Evolutionary conservation across 1,140 invertebrate genomes (phyloP).

Genomic region (Phenacoccus solenopsis): DNA sequence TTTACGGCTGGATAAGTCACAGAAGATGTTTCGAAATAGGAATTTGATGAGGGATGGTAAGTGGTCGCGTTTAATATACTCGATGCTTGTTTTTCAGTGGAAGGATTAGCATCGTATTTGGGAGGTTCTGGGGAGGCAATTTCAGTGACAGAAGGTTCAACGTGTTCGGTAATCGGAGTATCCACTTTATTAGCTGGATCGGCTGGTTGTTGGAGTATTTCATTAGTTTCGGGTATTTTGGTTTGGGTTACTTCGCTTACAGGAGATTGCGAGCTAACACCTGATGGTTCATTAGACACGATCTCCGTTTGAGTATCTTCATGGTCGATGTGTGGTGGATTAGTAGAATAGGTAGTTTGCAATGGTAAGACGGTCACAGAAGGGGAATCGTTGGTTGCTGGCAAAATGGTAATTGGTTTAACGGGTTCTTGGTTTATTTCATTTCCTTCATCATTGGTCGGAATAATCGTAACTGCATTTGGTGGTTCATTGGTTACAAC

Average conservation of each 20-base stretch:
- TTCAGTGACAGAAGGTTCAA: neutral
- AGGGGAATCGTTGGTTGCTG: neutral
- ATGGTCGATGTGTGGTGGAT: neutral
- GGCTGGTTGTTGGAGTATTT: too few relatives aligned
- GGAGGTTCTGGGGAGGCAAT: neutral
- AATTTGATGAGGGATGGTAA: neutral
- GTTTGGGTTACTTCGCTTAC: too few relatives aligned
- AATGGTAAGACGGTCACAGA: neutral
- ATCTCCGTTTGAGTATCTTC: neutral
- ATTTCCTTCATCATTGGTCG: neutral
- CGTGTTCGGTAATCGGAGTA: neutral
- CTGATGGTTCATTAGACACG: too few relatives aligned
- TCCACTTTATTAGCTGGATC: neutral
- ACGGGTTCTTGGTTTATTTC: neutral
- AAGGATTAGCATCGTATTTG: too few relatives aligned
- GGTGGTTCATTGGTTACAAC: neutral
- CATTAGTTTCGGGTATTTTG: too few relatives aligned
- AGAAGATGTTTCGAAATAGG: neutral
- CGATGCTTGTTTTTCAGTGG: neutral
- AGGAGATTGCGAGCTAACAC: too few relatives aligned
- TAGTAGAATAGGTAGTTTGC: neutral
- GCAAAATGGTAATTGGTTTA: neutral
- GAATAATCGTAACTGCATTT: neutral
- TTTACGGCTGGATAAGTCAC: slow-evolving; percentile 3
- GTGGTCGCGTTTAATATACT: neutral